Base-by-base conservation (phyloP, 2,113 vertebrate species). In the Puntigrus tetrazona region DNA sequence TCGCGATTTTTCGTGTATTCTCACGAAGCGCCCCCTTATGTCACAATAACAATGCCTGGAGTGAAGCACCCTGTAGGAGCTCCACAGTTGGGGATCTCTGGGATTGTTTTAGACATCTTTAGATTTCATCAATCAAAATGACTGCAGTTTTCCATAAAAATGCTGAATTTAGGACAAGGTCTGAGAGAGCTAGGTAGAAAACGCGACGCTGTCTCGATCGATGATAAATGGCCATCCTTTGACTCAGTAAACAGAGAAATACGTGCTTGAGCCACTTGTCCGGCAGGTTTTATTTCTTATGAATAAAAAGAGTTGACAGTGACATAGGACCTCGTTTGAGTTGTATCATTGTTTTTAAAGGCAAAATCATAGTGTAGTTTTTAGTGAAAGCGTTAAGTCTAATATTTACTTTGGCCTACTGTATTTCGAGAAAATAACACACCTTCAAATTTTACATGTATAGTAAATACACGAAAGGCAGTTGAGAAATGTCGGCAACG, bases 111-210 rank as follows among this genome's bases (percentile, higher is more conserved):
- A 96, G 96, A 97, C 97, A 97, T 98, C 98, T 97, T 97, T 97
- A 96, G 96, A 98, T 99, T 99, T 98, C 97, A 99, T 99, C 97
- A 99, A 99, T 99, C 98, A 99, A 99, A 98, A 95, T 99, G 97
- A 99, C 1, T 3, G 96, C 97, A 96, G 97, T 98, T 99, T 99
- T 99, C 97, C 97, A 98, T 99, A 98, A 99, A 99, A 98, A 94
- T 96, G 95, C 96, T 96, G 96, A 97, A 98, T 98, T 99, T 97
- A 95, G 96, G 96, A 95, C 95, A 96, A 96, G 96, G 97, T 96
- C 95, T 96, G 95, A 96, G 95, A 94, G 95, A 96, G 95, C 95
- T 95, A 98, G 97, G 97, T 97, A 97, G 91, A 96, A 97, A 97
- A 97, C 97, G 95, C 96, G 95, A 92, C 95, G 96, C 97, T 99